Conservation (phyloP, 1,140 invertebrate species). For the Eciton burchellii region DNA sequence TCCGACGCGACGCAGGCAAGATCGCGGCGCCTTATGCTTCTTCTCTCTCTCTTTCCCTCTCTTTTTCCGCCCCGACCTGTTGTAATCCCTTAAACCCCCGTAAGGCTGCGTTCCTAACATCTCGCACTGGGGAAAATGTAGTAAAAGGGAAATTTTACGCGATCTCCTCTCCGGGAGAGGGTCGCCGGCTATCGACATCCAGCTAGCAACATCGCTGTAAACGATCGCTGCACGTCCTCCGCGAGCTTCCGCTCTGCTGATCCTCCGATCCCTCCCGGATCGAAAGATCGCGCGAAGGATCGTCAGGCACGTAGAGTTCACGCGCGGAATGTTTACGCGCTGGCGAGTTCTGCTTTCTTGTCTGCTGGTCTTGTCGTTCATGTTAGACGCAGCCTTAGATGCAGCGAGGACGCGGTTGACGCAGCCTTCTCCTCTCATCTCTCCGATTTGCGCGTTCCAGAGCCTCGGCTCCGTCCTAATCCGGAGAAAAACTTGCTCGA, state of each 20-base stretch:
- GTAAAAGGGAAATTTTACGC: constrained; percentile 46
- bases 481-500: neutral
- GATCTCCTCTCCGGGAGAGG: constrained; percentile 2
- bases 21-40: neutral
- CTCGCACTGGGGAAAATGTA: constrained; percentile 16
- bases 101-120: constrained; percentile 15
- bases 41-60: neutral
- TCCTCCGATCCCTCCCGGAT: neutral
- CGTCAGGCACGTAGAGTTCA: no score
- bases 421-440: no score
- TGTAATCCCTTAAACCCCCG: constrained; percentile 29
- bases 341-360: no score
- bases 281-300: no score
- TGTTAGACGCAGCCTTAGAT: neutral
- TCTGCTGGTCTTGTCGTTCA: no score
- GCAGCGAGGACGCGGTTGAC: neutral
- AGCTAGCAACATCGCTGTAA: constrained; percentile 10
- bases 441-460: neutral
- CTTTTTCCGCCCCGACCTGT: neutral
- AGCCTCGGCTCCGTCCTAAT: neutral
- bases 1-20: neutral
- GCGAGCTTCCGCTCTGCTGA: no score
- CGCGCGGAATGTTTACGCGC: no score
- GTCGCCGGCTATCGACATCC: neutral
- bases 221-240: neutral